Evolutionary conservation across 2,888 invertebrate genomes (phyloP).

Genomic region (Pandemis cinnamomeana): DNA sequence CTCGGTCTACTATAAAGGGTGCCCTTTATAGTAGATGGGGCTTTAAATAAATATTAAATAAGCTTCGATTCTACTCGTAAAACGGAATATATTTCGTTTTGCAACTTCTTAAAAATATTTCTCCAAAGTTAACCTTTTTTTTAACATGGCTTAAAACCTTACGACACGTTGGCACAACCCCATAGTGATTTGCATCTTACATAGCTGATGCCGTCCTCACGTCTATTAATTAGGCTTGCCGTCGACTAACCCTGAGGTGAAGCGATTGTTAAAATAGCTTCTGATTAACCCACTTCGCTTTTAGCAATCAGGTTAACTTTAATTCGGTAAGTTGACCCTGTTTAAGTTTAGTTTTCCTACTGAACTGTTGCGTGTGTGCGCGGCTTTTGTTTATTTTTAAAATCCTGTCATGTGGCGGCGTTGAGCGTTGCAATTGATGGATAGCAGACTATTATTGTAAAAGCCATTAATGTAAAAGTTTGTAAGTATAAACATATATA

Average conservation of each 20-base stretch:
- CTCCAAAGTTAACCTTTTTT: too few species aligned
- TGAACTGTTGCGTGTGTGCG: neutral
- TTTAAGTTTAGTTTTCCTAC: neutral
- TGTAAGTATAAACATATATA: too few species aligned
- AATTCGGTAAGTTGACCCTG: neutral
- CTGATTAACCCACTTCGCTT: conserved; percentile 16
- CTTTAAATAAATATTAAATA: too few species aligned
- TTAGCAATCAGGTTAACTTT: conserved; percentile 10
- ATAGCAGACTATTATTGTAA: too few species aligned
- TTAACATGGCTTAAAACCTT: neutral
- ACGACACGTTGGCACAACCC: neutral
- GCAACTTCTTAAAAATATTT: too few species aligned
- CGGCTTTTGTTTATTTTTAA: neutral
- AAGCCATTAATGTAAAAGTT: too few species aligned
- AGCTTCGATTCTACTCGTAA: too few species aligned
- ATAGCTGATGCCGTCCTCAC: neutral
- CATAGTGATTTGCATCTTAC: neutral
- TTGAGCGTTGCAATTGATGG: too few species aligned
- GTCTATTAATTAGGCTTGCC: neutral
- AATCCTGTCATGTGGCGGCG: neutral
- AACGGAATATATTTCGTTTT: too few species aligned
- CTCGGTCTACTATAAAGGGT: too few species aligned
- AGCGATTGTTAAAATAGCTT: conserved; percentile 9
- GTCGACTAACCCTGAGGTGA: conserved; percentile 6
- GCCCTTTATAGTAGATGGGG: too few species aligned